Percentiles rank a stretch among this genome's conserved stretches.
Evolutionary conservation across 2,888 invertebrate species (phyloP).

Genomic region (Bombyx huttoni): DNA sequence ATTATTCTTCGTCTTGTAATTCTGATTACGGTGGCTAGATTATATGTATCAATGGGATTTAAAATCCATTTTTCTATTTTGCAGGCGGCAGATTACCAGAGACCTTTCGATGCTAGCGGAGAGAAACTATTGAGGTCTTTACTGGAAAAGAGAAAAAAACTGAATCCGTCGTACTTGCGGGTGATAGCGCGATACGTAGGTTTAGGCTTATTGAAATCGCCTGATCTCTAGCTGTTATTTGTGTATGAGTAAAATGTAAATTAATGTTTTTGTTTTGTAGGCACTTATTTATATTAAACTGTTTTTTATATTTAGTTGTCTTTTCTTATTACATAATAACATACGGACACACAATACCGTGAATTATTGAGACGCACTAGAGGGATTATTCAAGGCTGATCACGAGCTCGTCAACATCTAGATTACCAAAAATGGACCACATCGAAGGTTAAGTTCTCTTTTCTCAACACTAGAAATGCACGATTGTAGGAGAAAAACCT

Average conservation of each 20-base stretch:
- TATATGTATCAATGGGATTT: too few relatives aligned
- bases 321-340: too few relatives aligned
- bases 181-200: slow-evolving; percentile 66
- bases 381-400: too few relatives aligned
- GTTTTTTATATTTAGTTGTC: background rate
- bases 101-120: slow-evolving; percentile 44
- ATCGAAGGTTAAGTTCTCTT: too few relatives aligned
- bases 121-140: slow-evolving; percentile 42
- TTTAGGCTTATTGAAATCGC: slow-evolving; percentile 42
- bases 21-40: too few relatives aligned
- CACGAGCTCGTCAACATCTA: too few relatives aligned
- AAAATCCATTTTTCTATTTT: slow-evolving; percentile 1
- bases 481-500: too few relatives aligned
- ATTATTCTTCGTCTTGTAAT: too few relatives aligned
- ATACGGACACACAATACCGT: too few relatives aligned
- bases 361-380: too few relatives aligned
- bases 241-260: background rate
- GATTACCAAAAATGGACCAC: too few relatives aligned
- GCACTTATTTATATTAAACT: slow-evolving; percentile 3
- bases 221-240: slow-evolving; percentile 3
- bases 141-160: slow-evolving; percentile 45
- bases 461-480: too few relatives aligned
- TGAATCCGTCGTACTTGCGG: slow-evolving; percentile 55
- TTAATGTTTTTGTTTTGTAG: slow-evolving; percentile 7
- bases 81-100: slow-evolving; percentile 58